Evolutionary conservation across 2,797 vertebrate species (phyloP).

Genomic region (Pristis pectinata): DNA sequence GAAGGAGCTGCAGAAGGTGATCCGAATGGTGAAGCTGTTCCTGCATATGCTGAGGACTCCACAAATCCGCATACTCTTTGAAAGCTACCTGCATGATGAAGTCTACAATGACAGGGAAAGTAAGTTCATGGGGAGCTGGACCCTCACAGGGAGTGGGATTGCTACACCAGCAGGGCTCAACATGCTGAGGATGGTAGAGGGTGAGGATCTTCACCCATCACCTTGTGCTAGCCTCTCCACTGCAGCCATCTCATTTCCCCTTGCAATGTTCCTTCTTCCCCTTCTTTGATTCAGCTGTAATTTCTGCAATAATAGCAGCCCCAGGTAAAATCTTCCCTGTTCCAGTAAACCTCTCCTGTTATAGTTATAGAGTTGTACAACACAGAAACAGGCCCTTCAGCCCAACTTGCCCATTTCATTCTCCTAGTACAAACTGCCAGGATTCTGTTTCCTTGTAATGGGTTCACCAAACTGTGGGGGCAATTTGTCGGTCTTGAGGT

Average conservation of each 20-base stretch:
- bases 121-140: slow-evolving; percentile 41
- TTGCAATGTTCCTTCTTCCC: background rate
- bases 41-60: slow-evolving; percentile 43
- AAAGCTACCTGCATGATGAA: slow-evolving; percentile 51
- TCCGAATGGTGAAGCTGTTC: slow-evolving; percentile 55
- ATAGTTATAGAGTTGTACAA: too few relatives aligned
- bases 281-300: background rate
- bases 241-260: background rate
- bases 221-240: background rate
- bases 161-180: too few relatives aligned
- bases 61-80: slow-evolving; percentile 39
- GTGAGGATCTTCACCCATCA: background rate
- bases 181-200: too few relatives aligned
- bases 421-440: too few relatives aligned
- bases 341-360: background rate
- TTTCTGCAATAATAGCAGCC: background rate
- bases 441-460: background rate
- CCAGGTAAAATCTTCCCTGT: background rate
- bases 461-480: background rate
- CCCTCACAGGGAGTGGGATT: background rate
- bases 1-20: slow-evolving; percentile 43
- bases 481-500: background rate
- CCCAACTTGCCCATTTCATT: too few relatives aligned
- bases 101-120: slow-evolving; percentile 52
- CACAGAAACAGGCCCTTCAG: too few relatives aligned